Evolutionary conservation across 2,113 vertebrate genomes (phyloP).

Genomic region (Trematocara zebra): DNA sequence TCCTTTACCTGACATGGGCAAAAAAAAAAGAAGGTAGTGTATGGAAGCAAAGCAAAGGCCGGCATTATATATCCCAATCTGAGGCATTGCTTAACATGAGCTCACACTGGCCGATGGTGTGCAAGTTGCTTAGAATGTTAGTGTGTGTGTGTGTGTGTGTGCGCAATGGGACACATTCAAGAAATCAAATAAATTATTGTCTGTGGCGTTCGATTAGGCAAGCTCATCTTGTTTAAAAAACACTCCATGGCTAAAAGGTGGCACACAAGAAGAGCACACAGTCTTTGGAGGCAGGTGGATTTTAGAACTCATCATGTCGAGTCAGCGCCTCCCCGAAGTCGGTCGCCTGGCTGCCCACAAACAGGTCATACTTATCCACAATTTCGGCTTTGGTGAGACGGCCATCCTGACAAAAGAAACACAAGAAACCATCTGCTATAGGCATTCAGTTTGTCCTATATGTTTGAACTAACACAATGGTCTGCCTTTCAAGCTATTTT

Average conservation of each 20-base stretch:
- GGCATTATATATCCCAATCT: not conserved
- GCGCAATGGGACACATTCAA: constrained; percentile 47
- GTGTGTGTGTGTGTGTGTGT: constrained; percentile 15
- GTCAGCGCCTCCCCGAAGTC: constrained; percentile 95
- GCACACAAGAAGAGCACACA: constrained; percentile 22
- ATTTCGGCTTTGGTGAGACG: constrained; percentile 87
- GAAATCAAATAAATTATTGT: constrained; percentile 85
- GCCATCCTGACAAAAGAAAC: constrained; percentile 76
- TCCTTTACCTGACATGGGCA: not conserved
- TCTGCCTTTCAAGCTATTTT: not conserved
- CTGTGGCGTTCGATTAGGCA: constrained; percentile 49
- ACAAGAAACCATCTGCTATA: not conserved
- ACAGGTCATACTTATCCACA: constrained; percentile 91
- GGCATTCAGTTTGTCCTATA: not conserved
- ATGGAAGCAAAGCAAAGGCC: constrained; percentile 11
- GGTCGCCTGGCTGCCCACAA: constrained; percentile 96
- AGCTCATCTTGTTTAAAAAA: constrained; percentile 5
- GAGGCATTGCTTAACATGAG: not conserved
- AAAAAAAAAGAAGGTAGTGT: not conserved
- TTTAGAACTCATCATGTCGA: constrained; percentile 91
- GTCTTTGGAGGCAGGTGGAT: constrained; percentile 26
- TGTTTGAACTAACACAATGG: not conserved
- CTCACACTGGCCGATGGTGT: not conserved
- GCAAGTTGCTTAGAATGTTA: constrained; percentile 4
- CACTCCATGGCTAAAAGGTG: not conserved